Conservation (phyloP, 1,140 invertebrate genomes). For the Drosophila prosaltans region DNA sequence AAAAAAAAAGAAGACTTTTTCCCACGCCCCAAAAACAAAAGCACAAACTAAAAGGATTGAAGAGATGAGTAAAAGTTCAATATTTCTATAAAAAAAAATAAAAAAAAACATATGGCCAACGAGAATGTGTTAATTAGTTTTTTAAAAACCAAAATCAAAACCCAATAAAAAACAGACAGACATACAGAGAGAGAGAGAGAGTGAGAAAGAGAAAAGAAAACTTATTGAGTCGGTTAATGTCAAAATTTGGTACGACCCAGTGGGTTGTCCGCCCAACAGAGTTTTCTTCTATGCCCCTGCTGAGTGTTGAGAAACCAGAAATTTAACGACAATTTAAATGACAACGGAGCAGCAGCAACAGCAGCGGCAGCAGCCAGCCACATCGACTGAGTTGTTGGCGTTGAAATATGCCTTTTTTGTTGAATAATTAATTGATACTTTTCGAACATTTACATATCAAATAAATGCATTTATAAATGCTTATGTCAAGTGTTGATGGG, state of each 20-base stretch:
- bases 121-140: slow-evolving; percentile 79
- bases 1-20: slow-evolving; percentile 40
- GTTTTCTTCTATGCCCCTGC: slow-evolving; percentile 8
- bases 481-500: slow-evolving; percentile 79
- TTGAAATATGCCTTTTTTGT: slow-evolving; percentile 70
- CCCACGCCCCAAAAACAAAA: slow-evolving; percentile 52
- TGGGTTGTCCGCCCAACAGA: slow-evolving; percentile 25
- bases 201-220: not conserved
- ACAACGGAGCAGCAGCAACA: slow-evolving; percentile 28
- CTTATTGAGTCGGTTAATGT: slow-evolving; percentile 45
- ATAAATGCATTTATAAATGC: slow-evolving; percentile 77
- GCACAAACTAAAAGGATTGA: slow-evolving; percentile 25
- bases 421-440: slow-evolving; percentile 70
- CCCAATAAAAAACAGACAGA: not conserved
- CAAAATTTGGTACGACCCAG: slow-evolving; percentile 42
- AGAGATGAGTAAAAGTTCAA: slow-evolving; percentile 23
- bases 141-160: not conserved
- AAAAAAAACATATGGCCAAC: slow-evolving; percentile 42
- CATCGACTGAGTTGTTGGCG: slow-evolving; percentile 31
- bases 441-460: slow-evolving; percentile 11
- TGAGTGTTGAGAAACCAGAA: slow-evolving; percentile 5
- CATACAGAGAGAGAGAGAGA: not conserved
- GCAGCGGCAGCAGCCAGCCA: not conserved
- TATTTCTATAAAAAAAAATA: not conserved
- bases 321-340: slow-evolving; percentile 49